These are phyloP conservation scores for Andrena cerasifolii DNA, from an alignment of 1,140 invertebrate species.

Conservation along the genomic window DNA sequence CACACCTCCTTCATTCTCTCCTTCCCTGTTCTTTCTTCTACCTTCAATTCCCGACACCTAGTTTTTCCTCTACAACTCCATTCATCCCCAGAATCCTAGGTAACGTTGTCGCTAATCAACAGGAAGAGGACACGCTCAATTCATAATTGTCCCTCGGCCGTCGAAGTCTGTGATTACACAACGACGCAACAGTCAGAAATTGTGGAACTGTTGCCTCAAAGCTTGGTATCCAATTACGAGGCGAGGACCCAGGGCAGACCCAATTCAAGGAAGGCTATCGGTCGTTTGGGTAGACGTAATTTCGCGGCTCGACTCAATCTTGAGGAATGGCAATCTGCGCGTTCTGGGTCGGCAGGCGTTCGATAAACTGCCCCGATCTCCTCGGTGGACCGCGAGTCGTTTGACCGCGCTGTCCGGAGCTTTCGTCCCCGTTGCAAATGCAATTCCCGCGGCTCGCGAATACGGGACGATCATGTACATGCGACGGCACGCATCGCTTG, in stretches of 20 bases:
- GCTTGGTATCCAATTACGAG: conserved; percentile 55
- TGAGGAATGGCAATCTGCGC: conserved; percentile 54
- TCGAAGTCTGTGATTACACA: neutral
- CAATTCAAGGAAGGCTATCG: conserved; percentile 35
- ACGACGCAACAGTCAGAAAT: conserved; percentile 7
- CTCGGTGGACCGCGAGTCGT: conserved; percentile 11
- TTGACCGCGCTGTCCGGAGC: neutral
- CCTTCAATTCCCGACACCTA: too few species aligned
- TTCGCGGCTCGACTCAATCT: conserved; percentile 54
- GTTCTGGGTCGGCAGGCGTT: conserved; percentile 27
- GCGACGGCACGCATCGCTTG: neutral
- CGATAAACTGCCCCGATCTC: conserved; percentile 47
- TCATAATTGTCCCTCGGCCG: neutral
- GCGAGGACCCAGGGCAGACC: conserved; percentile 55
- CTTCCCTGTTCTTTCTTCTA: too few species aligned
- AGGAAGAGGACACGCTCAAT: too few species aligned
- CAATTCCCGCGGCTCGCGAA: conserved; percentile 8
- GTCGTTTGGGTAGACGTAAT: conserved; percentile 50
- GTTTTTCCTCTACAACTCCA: too few species aligned
- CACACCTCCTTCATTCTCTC: too few species aligned
- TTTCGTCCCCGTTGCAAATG: neutral
- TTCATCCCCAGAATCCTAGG: too few species aligned
- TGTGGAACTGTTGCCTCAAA: neutral
- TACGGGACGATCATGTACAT: neutral
- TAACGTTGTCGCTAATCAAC: too few species aligned